Base-by-base conservation (phyloP, 2,113 vertebrate genomes). In the Catharus fuscescens region DNA sequence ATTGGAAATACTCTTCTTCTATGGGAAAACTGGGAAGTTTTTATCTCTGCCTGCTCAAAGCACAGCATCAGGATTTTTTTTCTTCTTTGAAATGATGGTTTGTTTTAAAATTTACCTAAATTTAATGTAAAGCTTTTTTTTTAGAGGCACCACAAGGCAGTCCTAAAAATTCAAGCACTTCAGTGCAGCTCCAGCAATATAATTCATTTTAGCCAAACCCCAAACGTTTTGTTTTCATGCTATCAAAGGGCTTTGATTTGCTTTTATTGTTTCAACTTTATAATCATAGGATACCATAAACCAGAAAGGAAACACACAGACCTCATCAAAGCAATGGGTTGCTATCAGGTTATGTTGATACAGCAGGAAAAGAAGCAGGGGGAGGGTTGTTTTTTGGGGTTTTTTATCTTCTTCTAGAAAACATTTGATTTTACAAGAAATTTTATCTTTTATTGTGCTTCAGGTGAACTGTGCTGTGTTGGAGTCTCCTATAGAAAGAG, bases 181-280 rank as follows among this genome's bases (percentile, higher is more conserved):
- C 67, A 38, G 26, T 25, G 70, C 59, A 94, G 77, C 34, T 89
- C 74, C 84, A 56, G 87, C 77, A 67, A 28, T n/a, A 23, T 15
- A 57, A 56, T 74, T 86, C 76, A 36, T 47, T 93, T 86, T 54
- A 80, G 53, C 84, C 73, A 91, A 92, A 59, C 61, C 80, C 80
- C 84, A 93, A 89, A 87, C 0, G 77, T 64, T 95, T 79, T 69
- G 32, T 92, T 93, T 88, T 61, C 57, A 14, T 47, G 45, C 42
- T 86, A 92, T 91, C 92, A 95, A 94, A 96, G 85, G 88, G 40
- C 65, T 92, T 93, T 82, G 82, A 93, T 90, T 96, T 69, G 73
- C 81, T 93, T 95, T 93, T 93, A 87, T 85, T 92, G 89, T 88
- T 88, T 83, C 90, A 93, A 76, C 81, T 95, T 88, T 71, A 87